phyloP scores from a whole-genome alignment of 2,113 vertebrate genomes.

The Tylochromis polylepis region DNA sequence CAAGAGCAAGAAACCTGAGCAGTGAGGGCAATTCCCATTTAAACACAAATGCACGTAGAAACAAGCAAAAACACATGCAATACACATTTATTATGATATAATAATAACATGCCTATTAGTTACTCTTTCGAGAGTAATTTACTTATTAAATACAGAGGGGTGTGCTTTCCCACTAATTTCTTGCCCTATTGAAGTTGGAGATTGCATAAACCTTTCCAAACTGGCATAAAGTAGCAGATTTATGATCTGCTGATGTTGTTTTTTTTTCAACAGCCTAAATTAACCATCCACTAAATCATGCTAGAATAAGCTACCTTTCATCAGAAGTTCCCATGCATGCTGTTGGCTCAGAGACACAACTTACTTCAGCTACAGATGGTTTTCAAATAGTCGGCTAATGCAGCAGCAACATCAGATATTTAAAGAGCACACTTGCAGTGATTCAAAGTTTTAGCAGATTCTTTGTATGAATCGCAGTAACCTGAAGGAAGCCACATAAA shows the following conservation, averaged over 20 bases:
- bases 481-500: neutral
- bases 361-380: neutral
- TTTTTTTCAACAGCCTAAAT: neutral
- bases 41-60: neutral
- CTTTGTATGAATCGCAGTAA: neutral
- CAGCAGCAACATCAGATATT: neutral
- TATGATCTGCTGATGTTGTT: conserved; percentile 12
- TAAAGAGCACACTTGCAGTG: neutral
- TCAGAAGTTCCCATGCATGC: conserved; percentile 10
- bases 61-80: neutral
- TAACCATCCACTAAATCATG: conserved; percentile 16
- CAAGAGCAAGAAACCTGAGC: conserved; percentile 9
- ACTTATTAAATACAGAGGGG: neutral
- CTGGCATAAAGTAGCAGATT: conserved; percentile 3
- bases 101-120: neutral
- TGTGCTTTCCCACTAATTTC: neutral
- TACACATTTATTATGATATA: conserved; percentile 1
- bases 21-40: neutral
- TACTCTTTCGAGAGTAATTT: neutral
- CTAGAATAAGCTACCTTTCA: neutral
- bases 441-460: neutral
- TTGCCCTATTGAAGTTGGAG: neutral
- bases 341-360: neutral
- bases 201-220: conserved; percentile 11
- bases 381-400: neutral